Conservation (phyloP, 2,113 vertebrate species). For the Myotis brandtii region DNA sequence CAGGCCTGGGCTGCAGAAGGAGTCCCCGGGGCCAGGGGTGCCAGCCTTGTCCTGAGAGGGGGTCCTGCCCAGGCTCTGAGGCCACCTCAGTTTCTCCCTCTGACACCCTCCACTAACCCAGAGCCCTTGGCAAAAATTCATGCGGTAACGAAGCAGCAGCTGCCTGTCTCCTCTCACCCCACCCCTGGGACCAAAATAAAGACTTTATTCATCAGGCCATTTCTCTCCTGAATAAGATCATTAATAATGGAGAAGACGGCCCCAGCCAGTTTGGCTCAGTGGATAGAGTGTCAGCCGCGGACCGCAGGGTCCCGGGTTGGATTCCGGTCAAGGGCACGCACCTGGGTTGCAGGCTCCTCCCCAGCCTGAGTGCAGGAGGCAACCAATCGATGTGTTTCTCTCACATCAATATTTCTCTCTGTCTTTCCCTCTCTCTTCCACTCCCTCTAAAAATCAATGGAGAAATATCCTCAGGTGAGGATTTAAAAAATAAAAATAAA, state of each 20-base stretch:
- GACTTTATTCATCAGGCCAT: not conserved
- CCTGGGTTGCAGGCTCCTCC: too few relatives aligned
- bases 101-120: fast-evolving
- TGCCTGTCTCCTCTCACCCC: fast-evolving
- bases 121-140: not conserved
- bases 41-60: not conserved
- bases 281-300: too few relatives aligned
- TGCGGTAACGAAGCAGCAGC: not conserved
- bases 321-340: too few relatives aligned
- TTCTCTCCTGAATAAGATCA: constrained; percentile 20
- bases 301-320: too few relatives aligned
- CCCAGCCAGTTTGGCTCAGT: too few relatives aligned
- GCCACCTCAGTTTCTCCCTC: not conserved
- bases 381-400: too few relatives aligned
- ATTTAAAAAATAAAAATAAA: too few relatives aligned
- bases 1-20: not conserved
- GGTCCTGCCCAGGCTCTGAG: not conserved
- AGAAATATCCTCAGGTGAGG: too few relatives aligned
- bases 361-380: too few relatives aligned
- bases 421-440: too few relatives aligned
- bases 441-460: too few relatives aligned
- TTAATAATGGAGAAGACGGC: constrained; percentile 40
- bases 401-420: too few relatives aligned
- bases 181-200: not conserved
- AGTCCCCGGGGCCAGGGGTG: not conserved